Base-by-base conservation (phyloP, 2,888 invertebrate genomes). In the Synergus laeviventris region DNA sequence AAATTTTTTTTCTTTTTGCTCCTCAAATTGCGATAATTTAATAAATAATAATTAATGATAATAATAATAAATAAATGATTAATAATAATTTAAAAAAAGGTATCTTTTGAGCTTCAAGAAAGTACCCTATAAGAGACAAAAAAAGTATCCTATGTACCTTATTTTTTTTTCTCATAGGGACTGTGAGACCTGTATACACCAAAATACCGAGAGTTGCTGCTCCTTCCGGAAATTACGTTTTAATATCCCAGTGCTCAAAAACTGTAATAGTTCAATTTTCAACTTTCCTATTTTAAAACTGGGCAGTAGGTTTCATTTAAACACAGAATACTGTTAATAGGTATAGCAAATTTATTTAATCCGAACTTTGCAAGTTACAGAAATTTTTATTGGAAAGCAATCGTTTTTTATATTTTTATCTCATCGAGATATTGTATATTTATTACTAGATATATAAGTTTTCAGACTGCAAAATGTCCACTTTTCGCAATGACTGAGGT, bases 261-360 rank as follows among this genome's bases (percentile, higher is more conserved):
- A 38, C 3, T 38, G 3, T n/a, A 21, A 12, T 12, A 39, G 18
- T 42, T 21, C 11, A 14, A 21, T 42, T 64, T 39, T 39, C 12
- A 39, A 12, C 11, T 62, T 38, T 24, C 31, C 8, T 61, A 61
- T 16, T 31, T 24, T 61, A 8, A n/a, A 62, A 38, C 4, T 31
- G n/a, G 36, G 4, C 38, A 36, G 38, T 38, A n/a, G n/a, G 36
- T n/a, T 62, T 36, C 18, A 7, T 36, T 38, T 11, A 38, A 0
- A 11, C 3, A 18, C 4, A 62, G 38, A 62, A 61, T 9, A 11
- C 62, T 36, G 16, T 61, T 12, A 18, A 38, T 64, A n/a, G n/a
- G 2, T 64, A 39, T 64, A 45, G 1, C 24, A 70, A 70, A 70
- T 70, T 70, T 70, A 70, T 70, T 70, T 49, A 70, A 45, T 49